phyloP scores from a whole-genome alignment of 2,797 vertebrate species.

The Pseudochaenichthys georgianus region DNA sequence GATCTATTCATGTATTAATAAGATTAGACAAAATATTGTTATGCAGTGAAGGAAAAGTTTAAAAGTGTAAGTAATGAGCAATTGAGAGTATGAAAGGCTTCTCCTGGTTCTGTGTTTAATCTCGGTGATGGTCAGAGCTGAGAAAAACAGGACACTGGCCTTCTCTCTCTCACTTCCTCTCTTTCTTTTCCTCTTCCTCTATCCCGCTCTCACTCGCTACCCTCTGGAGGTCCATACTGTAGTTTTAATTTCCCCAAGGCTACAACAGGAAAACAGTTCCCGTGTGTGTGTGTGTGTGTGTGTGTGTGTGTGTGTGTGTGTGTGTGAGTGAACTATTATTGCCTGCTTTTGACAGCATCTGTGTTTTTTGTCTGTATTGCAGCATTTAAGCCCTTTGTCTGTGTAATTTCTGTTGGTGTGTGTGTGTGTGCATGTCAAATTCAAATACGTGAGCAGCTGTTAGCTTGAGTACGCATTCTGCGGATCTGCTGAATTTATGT shows the following conservation, averaged over 20 bases:
- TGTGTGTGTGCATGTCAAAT: slow-evolving; percentile 26
- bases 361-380: slow-evolving; percentile 67
- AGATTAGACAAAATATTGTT: neutral
- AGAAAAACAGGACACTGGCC: slow-evolving; percentile 80
- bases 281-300: too few species aligned
- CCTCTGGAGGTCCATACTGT: slow-evolving; percentile 88
- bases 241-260: slow-evolving; percentile 90
- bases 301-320: slow-evolving; percentile 47
- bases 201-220: slow-evolving; percentile 74
- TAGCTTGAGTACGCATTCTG: slow-evolving; percentile 35
- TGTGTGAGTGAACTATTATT: slow-evolving; percentile 61
- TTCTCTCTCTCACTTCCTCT: slow-evolving; percentile 31
- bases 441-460: slow-evolving; percentile 72
- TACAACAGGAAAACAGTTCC: slow-evolving; percentile 86
- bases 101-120: slow-evolving; percentile 35
- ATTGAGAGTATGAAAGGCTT: slow-evolving; percentile 14
- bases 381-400: slow-evolving; percentile 59
- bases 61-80: neutral
- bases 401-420: slow-evolving; percentile 27
- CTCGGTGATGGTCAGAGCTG: slow-evolving; percentile 63
- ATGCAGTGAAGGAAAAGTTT: neutral
- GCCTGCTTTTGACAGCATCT: slow-evolving; percentile 72
- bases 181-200: slow-evolving; percentile 71
- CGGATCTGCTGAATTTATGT: slow-evolving; percentile 14
- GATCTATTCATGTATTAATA: neutral